A percentile compares a stretch with the other conserved stretches of the same genome.
Evolutionary conservation across 2,113 vertebrate species (phyloP).

Genomic region (Planiliza haematocheilus): DNA sequence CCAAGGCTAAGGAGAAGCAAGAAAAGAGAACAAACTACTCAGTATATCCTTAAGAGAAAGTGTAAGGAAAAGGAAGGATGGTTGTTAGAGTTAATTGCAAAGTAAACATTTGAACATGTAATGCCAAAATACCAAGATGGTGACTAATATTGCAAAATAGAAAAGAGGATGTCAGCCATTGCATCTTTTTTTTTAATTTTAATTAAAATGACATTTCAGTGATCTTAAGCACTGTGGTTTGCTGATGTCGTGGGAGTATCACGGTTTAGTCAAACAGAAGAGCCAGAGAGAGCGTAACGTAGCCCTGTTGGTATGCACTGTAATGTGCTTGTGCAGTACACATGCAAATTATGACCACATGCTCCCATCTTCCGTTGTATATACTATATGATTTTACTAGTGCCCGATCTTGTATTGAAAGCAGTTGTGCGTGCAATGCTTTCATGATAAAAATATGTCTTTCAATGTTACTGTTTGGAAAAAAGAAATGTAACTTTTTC

Average conservation of each 20-base stretch:
- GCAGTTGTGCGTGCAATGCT: slow-evolving; percentile 23
- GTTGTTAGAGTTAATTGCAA: too few species aligned
- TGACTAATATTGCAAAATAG: neutral
- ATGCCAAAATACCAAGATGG: neutral
- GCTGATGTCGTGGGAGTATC: slow-evolving; percentile 25
- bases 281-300: slow-evolving; percentile 6
- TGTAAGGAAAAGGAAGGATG: too few species aligned
- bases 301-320: slow-evolving; percentile 44
- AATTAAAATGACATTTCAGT: slow-evolving; percentile 9
- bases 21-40: neutral
- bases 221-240: neutral
- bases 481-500: too few species aligned
- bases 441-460: slow-evolving; percentile 2
- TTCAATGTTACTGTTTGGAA: neutral
- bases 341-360: slow-evolving; percentile 54
- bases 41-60: neutral
- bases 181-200: neutral
- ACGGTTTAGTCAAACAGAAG: neutral
- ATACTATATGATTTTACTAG: slow-evolving; percentile 34
- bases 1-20: too few species aligned
- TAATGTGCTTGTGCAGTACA: slow-evolving; percentile 23
- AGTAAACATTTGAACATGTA: too few species aligned
- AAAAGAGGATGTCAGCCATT: neutral
- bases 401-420: slow-evolving; percentile 17
- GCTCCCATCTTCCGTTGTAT: slow-evolving; percentile 34